Conservation (phyloP, 1,140 invertebrate genomes). For the Belonocnema kinseyi region DNA sequence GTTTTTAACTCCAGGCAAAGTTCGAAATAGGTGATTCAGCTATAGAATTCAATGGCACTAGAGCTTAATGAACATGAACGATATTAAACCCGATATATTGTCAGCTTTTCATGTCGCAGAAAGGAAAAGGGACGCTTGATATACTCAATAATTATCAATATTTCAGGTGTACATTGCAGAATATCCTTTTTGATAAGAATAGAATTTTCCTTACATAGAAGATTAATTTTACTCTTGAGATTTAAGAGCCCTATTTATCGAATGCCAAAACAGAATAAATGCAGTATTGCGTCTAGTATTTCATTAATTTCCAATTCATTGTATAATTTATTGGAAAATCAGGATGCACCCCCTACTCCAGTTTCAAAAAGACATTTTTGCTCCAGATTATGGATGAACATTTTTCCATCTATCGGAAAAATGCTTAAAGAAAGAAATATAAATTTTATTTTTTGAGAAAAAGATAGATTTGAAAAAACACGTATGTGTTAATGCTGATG, state of each 20-base stretch:
- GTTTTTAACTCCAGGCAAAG: too few species aligned
- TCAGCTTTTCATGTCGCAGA: too few species aligned
- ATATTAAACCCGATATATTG: too few species aligned
- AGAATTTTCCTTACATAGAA: neutral
- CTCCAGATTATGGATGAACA: too few species aligned
- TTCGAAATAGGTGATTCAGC: neutral
- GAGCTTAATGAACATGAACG: neutral
- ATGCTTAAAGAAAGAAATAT: too few species aligned
- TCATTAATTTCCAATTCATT: conserved; percentile 39
- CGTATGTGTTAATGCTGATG: too few species aligned
- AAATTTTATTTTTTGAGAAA: too few species aligned
- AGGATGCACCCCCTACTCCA: neutral
- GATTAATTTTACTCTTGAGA: conserved; percentile 41
- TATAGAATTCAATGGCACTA: neutral
- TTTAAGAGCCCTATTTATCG: conserved; percentile 46
- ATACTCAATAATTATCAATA: too few species aligned
- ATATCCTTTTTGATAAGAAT: neutral
- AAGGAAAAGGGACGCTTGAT: too few species aligned
- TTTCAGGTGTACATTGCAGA: neutral
- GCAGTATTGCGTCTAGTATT: neutral
- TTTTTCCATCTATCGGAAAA: too few species aligned
- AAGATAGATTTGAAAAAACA: too few species aligned
- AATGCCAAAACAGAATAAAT: conserved; percentile 52
- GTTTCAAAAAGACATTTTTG: neutral
- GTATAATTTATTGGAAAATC: conserved; percentile 13